Evolutionary conservation across 2,113 vertebrate species (phyloP).

Genomic region (Prinia subflava): DNA sequence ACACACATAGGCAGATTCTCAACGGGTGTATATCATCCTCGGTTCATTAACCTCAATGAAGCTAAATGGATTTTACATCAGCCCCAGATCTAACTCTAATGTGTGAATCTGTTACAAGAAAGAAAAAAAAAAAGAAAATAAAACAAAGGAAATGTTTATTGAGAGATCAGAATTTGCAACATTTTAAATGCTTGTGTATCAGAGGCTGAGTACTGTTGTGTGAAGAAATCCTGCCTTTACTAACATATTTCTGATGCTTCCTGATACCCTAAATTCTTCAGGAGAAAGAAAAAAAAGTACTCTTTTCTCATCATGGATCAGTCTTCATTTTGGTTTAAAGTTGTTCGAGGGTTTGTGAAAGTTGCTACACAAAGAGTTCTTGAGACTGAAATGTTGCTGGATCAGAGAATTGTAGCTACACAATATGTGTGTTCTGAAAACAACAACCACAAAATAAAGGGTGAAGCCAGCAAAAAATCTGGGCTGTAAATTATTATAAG

Average conservation of each 20-base stretch:
- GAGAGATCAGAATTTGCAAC: background rate
- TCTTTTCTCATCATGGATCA: background rate
- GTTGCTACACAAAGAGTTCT: background rate
- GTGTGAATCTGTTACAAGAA: background rate
- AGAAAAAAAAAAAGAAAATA: background rate
- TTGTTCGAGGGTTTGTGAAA: background rate
- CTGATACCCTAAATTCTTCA: background rate
- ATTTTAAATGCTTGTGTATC: background rate
- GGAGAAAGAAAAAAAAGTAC: background rate
- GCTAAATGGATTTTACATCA: slow-evolving; percentile 51
- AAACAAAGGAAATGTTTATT: background rate
- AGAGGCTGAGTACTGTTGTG: background rate
- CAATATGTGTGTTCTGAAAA: background rate
- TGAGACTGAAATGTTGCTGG: background rate
- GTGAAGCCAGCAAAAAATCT: background rate
- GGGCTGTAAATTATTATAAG: background rate
- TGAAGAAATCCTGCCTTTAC: background rate
- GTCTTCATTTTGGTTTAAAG: background rate
- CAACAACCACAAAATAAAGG: background rate
- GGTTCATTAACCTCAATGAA: slow-evolving; percentile 37
- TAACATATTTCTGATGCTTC: background rate
- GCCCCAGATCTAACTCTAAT: background rate
- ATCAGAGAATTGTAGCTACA: background rate
- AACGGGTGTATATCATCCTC: background rate
- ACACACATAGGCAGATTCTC: slow-evolving; percentile 14